phyloP scores from a whole-genome alignment of 2,888 invertebrate genomes.

The Drosophila leonis region DNA sequence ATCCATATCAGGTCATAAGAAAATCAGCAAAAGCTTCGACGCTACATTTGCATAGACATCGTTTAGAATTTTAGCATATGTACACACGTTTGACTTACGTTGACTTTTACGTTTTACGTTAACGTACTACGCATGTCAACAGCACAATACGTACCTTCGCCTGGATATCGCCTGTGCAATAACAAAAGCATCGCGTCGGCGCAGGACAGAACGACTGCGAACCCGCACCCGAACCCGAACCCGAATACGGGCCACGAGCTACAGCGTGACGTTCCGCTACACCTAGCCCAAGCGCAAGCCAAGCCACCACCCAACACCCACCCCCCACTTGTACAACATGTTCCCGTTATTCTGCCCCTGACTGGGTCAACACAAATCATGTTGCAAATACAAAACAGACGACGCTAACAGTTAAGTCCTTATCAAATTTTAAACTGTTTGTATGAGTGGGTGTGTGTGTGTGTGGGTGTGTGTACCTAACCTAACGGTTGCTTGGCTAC shows the following conservation, averaged over 20 bases:
- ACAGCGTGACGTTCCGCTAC: slow-evolving; percentile 3
- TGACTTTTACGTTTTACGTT: slow-evolving; percentile 39
- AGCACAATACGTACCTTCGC: slow-evolving; percentile 14
- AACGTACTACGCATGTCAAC: slow-evolving; percentile 49
- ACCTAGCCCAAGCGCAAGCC: too few species aligned
- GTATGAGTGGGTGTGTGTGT: slow-evolving; percentile 12
- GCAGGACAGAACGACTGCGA: slow-evolving; percentile 34
- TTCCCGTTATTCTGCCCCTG: slow-evolving; percentile 35
- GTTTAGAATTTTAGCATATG: slow-evolving; percentile 37
- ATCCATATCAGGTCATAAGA: slow-evolving; percentile 29
- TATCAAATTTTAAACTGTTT: slow-evolving; percentile 49
- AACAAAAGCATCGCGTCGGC: slow-evolving; percentile 49
- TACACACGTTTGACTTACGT: slow-evolving; percentile 22
- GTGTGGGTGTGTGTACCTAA: slow-evolving; percentile 15
- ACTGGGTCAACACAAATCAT: slow-evolving; percentile 64
- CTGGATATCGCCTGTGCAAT: slow-evolving; percentile 32
- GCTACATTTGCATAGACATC: slow-evolving; percentile 18
- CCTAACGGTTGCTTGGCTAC: slow-evolving; percentile 50
- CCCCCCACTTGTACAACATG: slow-evolving; percentile 23
- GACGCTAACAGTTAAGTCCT: slow-evolving; percentile 47
- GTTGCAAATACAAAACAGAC: slow-evolving; percentile 43
- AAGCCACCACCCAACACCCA: not conserved
- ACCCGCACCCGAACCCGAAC: not conserved
- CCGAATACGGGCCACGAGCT: not conserved
- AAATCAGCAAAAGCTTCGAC: slow-evolving; percentile 32